phyloP scores from a whole-genome alignment of 1,140 invertebrate genomes.

The Papilio machaon region DNA sequence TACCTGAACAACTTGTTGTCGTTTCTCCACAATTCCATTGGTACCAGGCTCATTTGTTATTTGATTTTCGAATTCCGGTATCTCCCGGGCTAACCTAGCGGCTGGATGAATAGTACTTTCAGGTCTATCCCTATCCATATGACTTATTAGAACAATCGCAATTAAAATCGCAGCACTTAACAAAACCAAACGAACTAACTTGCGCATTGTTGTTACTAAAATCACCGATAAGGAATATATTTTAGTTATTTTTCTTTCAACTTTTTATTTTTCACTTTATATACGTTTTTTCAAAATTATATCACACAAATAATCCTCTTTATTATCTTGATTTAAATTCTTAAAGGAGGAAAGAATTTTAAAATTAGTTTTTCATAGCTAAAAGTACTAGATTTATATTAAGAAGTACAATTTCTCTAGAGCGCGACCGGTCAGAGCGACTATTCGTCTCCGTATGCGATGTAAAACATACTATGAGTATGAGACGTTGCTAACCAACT shows the following conservation, averaged over 20 bases:
- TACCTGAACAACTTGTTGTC: conserved; percentile 17
- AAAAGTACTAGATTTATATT: background rate
- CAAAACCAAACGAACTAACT: conserved; percentile 23
- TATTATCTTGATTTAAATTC: background rate
- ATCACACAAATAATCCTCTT: background rate
- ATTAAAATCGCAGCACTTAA: background rate
- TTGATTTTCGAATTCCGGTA: background rate
- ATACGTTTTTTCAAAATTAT: background rate
- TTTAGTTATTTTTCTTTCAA: background rate
- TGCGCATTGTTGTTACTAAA: conserved; percentile 24
- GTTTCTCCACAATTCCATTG: background rate
- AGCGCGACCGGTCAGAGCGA: conserved; percentile 11
- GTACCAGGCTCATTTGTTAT: background rate
- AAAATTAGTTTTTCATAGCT: background rate
- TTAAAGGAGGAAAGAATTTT: background rate
- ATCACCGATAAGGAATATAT: background rate
- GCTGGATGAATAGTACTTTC: background rate
- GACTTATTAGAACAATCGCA: conserved; percentile 14
- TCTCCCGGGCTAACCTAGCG: background rate
- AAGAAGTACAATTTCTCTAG: background rate
- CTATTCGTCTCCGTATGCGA: background rate
- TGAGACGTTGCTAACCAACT: background rate
- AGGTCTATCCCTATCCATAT: background rate
- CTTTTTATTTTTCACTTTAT: background rate
- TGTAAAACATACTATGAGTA: background rate